These are phyloP conservation scores for Ambastaia sidthimunki DNA, from an alignment of 2,797 vertebrate genomes.

Conservation along the genomic window DNA sequence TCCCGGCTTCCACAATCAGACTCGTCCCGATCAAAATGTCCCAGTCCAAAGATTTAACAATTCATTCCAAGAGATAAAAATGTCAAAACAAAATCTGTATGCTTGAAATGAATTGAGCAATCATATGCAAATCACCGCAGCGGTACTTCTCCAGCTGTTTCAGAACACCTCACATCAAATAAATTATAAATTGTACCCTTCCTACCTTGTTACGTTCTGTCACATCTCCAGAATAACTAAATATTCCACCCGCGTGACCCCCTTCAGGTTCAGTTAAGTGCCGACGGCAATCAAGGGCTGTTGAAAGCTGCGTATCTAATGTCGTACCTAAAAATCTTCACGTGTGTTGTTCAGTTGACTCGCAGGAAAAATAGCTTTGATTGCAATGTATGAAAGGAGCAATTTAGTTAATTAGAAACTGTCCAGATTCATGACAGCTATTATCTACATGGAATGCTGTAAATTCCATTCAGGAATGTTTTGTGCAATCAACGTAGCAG, in stretches of 20 bases:
- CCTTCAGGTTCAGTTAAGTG: constrained; percentile 34
- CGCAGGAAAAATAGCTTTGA: constrained; percentile 23
- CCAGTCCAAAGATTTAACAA: not conserved
- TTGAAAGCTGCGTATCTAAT: constrained; percentile 6
- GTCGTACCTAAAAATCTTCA: constrained; percentile 16
- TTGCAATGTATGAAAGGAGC: constrained; percentile 32
- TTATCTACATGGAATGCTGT: not conserved
- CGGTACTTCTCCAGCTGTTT: not conserved
- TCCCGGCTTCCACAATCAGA: constrained; percentile 27
- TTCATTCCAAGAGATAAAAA: not conserved
- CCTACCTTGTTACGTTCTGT: not conserved
- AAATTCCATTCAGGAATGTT: constrained; percentile 1
- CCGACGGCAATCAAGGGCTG: constrained; percentile 34
- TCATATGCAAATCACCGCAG: not conserved
- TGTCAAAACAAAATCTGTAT: not conserved
- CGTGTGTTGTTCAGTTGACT: constrained; percentile 22
- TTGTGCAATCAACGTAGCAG: constrained; percentile 6
- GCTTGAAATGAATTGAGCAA: not conserved
- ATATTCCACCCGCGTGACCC: constrained; percentile 17
- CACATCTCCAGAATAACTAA: constrained; percentile 28
- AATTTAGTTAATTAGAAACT: constrained; percentile 43
- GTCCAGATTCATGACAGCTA: constrained; percentile 23
- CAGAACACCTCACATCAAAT: not conserved
- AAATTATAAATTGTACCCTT: not conserved
- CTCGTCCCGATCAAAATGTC: constrained; percentile 24